phyloP scores from a whole-genome alignment of 2,797 vertebrate species.

The Oceanodroma leucorhoa region DNA sequence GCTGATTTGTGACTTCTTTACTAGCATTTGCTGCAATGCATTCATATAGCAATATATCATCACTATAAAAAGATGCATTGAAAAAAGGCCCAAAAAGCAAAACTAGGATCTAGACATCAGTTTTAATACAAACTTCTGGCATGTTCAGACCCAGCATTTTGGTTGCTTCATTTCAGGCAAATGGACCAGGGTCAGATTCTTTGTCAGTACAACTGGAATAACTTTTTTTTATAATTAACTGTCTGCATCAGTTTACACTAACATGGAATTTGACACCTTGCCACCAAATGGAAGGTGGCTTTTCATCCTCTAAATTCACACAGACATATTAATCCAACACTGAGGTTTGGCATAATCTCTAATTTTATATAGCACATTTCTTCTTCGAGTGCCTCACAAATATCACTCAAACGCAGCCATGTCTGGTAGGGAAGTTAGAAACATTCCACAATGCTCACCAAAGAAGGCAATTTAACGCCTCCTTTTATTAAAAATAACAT shows the following conservation, averaged over 20 bases:
- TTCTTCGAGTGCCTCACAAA: conserved; percentile 51
- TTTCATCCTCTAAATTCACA: conserved; percentile 48
- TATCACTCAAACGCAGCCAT: conserved; percentile 19
- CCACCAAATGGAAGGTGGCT: conserved; percentile 40
- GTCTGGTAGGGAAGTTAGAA: conserved; percentile 50
- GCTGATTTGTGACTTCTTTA: neutral
- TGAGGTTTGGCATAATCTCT: conserved; percentile 60
- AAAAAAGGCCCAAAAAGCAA: neutral
- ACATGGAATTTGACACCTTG: conserved; percentile 32
- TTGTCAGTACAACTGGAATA: conserved; percentile 26
- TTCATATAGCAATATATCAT: neutral
- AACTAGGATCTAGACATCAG: neutral
- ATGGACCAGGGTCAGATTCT: neutral
- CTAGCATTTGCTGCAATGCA: neutral
- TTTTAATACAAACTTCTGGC: neutral
- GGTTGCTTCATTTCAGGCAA: conserved; percentile 1
- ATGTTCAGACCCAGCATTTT: neutral
- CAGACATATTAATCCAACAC: conserved; percentile 32
- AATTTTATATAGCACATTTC: conserved; percentile 51
- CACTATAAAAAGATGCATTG: neutral
- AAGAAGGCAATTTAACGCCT: conserved; percentile 55
- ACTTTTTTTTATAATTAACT: conserved; percentile 14
- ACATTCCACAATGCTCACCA: conserved; percentile 47
- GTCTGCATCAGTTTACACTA: conserved; percentile 30
- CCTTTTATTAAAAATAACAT: conserved; percentile 64